A percentile compares a stretch with the other conserved stretches of the same genome.
Conservation (phyloP, 2,888 invertebrate genomes). For the Agrochola circellaris region DNA sequence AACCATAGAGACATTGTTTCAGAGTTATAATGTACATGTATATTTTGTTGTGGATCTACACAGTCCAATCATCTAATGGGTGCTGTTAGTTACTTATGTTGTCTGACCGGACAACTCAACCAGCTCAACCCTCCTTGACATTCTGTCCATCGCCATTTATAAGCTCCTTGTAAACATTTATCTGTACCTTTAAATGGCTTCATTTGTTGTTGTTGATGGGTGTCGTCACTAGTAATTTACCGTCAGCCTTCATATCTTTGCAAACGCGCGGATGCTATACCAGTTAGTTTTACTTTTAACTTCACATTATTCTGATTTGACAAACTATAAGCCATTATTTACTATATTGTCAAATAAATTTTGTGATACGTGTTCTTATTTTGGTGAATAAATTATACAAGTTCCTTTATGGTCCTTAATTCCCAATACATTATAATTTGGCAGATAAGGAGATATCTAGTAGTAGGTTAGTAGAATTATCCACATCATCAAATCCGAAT, state of each 20-base stretch:
- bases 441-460: neutral
- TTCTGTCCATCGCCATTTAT: no score
- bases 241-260: neutral
- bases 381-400: no score
- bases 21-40: neutral
- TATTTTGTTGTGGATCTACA: neutral
- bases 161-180: neutral
- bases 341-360: no score
- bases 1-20: constrained; percentile 2
- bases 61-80: neutral
- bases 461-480: constrained; percentile 11
- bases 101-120: neutral
- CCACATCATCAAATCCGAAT: constrained; percentile 15
- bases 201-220: neutral
- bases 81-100: neutral
- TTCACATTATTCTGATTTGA: neutral
- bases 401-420: neutral
- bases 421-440: no score
- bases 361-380: no score
- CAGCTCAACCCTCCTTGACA: no score
- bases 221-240: neutral
- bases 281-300: no score
- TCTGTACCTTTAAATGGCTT: neutral
- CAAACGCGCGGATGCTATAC: neutral
- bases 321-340: no score